Base-by-base conservation (phyloP, 2,113 vertebrate genomes). In the Otolemur garnettii region DNA sequence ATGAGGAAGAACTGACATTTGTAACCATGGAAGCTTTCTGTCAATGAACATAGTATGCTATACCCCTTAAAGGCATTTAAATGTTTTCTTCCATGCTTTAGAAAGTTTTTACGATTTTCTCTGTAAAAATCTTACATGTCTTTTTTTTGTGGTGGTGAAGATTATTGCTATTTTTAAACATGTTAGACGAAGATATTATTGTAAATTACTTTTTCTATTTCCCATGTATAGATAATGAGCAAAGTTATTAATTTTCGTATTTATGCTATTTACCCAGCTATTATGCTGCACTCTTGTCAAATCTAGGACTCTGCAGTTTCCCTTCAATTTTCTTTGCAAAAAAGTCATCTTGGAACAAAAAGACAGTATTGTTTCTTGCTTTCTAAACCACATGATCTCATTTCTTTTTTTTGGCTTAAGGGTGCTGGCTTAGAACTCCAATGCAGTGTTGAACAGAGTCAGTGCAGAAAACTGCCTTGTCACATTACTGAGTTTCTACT, bases 201-300 rank as follows among this genome's bases (percentile, higher is more conserved):
- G 24, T 86, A 64, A 90, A 86, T 66, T 62, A 89, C 79, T 91
- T 88, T 85, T 83, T 79, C 66, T 72, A 66, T 82, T 96, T 75
- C 19, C 71, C 81, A 97, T 79, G 62, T 85, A 82, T 4, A 82
- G 35, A 95, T 12, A 87, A 89, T 22, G 38, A 82, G 68, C 69
- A 45, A 86, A 78, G 18, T 59, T 59, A 86, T 28, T 84, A 19
- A 60, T 26, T 62, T 91, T 71, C 84, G 17, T 18, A 38, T 2
- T 7, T 21, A 9, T 68, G 24, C 30, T n/a, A 59, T 79, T 87
- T 77, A 83, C 18, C 30, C 3, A 75, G 69, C 57, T 87, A 72
- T 45, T 68, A 80, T 3, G 7, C 64, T 71, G 88, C 91, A 53
- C 33, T 86, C 45, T 28, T 26, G 12, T 87, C 80, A 82, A 68